Evolutionary conservation across 2,888 invertebrate species (phyloP), one percentile per base, ranked within the genome.

Genomic region (Diarsia dahlii): DNA sequence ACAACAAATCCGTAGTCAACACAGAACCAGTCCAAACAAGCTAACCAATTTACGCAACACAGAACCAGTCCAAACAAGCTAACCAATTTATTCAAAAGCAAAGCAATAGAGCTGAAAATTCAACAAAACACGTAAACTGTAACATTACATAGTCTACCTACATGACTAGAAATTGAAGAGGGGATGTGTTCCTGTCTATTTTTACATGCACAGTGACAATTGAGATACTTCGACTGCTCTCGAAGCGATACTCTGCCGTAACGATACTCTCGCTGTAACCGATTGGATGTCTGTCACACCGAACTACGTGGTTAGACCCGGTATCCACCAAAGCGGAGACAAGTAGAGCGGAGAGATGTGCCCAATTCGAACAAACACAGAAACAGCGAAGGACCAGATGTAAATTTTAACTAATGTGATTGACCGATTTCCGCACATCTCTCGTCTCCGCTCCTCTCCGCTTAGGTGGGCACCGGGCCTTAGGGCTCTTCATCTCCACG

Each of bases 121-220:
- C 6, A 64, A 45, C 15, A n/a, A 65, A 20, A 20, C 66, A 9
- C 34, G 1, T n/a, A n/a, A n/a, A n/a, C n/a, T n/a, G n/a, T n/a
- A 13, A 48, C 64, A 66, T 39, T 60, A 72, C 54, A 63, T n/a
- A 63, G 23, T 56, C 23, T 46, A 8, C n/a, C 23, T 46, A 8
- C n/a, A 0, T 4, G 63, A 48, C 73, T 74, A 54, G 39, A 52
- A 23, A 65, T 64, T 74, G 39, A 76, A 74, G 66, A 39, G 67
- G 45, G 18, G 39, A 18, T 64, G 34, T 54, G 52, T 77, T 65
- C 15, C 28, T 68, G 52, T 64, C 50, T 76, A 58, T 82, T 85
- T 85, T 82, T 73, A 79, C 48, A 80, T 66, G 60, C 50, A 23
- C 73, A 74, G 76, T 75, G 83, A 85, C 71, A 77, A 71, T 85